phyloP scores from a whole-genome alignment of 2,113 vertebrate genomes.

The Nannospalax galili region DNA sequence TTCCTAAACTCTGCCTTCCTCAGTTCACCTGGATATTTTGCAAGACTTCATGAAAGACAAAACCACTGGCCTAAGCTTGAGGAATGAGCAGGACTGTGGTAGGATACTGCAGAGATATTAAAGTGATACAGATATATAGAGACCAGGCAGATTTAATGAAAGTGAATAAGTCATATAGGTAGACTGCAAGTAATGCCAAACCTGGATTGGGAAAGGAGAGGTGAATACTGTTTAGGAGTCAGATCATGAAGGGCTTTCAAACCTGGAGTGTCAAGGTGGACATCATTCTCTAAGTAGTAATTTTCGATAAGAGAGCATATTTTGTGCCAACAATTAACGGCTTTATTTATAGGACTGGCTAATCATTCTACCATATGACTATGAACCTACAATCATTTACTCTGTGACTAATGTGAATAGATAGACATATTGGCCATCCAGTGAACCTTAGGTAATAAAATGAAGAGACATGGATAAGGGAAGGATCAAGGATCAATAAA shows the following conservation, averaged over 20 bases:
- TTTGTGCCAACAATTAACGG: background rate
- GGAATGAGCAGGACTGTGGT: background rate
- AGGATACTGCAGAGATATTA: background rate
- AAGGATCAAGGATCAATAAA: background rate
- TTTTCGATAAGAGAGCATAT: background rate
- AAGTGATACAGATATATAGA: background rate
- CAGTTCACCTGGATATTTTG: background rate
- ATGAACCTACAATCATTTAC: background rate
- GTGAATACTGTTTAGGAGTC: background rate
- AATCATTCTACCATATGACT: background rate
- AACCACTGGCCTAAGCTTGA: background rate
- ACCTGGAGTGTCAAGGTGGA: background rate
- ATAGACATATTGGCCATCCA: background rate
- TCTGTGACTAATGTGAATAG: background rate
- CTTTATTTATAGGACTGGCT: background rate
- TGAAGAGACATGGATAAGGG: background rate
- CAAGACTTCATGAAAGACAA: background rate
- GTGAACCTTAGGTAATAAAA: background rate
- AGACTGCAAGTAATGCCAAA: background rate
- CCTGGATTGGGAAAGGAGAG: background rate
- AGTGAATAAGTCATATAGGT: background rate
- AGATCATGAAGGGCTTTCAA: background rate
- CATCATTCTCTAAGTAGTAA: background rate
- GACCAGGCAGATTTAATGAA: background rate
- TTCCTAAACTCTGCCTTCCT: background rate